Percentiles rank a stretch among this genome's conserved stretches.
Evolutionary conservation across 2,113 vertebrate genomes (phyloP).

Genomic region (Ictidomys tridecemlineatus): DNA sequence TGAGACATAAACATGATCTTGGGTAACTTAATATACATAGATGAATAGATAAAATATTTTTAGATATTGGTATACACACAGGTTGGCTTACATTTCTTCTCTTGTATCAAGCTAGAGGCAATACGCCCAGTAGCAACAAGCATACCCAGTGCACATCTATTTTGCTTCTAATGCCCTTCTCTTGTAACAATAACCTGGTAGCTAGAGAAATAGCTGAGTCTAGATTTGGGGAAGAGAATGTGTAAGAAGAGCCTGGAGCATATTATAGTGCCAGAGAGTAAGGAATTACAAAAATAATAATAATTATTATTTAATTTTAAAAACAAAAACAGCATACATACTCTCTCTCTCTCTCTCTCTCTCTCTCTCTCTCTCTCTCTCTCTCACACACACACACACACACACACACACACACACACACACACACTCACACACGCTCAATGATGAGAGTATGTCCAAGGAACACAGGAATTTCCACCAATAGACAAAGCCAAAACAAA

Average conservation of each 20-base stretch:
- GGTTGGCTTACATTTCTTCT: not conserved
- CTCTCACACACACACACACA: no score
- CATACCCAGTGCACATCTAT: not conserved
- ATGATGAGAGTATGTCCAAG: not conserved
- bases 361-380: no score
- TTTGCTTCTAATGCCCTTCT: not conserved
- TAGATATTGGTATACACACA: no score
- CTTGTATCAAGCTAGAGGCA: not conserved
- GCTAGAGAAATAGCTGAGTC: not conserved
- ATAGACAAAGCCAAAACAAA: not conserved
- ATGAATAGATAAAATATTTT: not conserved
- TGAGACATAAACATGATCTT: not conserved
- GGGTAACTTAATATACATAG: not conserved
- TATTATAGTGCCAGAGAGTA: not conserved
- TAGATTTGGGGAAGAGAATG: not conserved
- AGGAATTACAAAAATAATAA: not conserved
- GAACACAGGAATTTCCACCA: not conserved
- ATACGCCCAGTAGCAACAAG: not conserved
- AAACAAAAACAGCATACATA: no score
- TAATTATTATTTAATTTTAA: not conserved
- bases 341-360: no score
- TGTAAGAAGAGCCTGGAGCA: not conserved
- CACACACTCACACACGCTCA: no score
- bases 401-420: no score
- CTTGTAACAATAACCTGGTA: not conserved